Percentiles rank a stretch among this genome's conserved stretches.
phyloP scores from a whole-genome alignment of 2,113 vertebrate species.

The Bungarus multicinctus region DNA sequence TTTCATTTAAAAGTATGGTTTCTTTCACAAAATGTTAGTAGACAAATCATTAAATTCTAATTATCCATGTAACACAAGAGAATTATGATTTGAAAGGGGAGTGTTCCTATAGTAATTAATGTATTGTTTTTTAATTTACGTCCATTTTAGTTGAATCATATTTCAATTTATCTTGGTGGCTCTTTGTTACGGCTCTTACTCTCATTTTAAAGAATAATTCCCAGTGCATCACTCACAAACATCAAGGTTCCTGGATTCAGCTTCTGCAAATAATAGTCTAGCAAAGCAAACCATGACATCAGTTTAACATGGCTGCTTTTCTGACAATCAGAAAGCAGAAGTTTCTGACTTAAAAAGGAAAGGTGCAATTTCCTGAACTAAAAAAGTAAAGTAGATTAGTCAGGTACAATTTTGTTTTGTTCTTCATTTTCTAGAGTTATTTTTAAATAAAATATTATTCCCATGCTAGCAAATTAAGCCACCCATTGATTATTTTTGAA shows the following conservation, averaged over 20 bases:
- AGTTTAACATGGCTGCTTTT: background rate
- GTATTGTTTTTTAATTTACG: background rate
- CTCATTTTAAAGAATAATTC: background rate
- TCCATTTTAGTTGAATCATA: background rate
- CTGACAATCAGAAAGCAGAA: background rate
- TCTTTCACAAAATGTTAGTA: background rate
- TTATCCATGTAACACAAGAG: background rate
- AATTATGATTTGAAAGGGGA: background rate
- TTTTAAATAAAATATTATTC: background rate
- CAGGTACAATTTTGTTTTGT: background rate
- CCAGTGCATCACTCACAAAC: background rate
- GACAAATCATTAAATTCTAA: background rate
- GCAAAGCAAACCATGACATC: background rate
- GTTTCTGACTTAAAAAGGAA: background rate
- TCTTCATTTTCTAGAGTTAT: background rate
- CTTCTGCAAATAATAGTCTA: background rate
- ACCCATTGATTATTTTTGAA: background rate
- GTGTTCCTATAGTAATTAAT: background rate
- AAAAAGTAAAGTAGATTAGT: background rate
- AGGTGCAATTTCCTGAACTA: background rate
- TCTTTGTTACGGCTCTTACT: background rate
- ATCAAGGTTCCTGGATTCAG: background rate
- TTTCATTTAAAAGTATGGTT: background rate
- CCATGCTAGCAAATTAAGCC: background rate
- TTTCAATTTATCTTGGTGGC: background rate